Base-by-base conservation (phyloP, 92 coral and sea anemone genomes). In the Siderastrea siderea region DNA sequence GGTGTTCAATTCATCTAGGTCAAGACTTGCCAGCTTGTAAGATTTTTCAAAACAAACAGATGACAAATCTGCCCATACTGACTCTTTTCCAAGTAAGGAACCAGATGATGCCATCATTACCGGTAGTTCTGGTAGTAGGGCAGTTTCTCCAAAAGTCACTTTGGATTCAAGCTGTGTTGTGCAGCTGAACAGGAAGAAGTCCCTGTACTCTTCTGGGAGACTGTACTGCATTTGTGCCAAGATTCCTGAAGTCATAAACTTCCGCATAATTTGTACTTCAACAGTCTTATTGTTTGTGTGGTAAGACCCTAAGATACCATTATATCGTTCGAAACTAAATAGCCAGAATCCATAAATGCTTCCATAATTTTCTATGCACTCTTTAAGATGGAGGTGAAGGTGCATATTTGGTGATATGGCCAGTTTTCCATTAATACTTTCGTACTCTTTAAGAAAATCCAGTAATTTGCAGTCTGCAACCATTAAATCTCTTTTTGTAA, bases 331-430 rank as follows among this genome's bases (percentile, higher is more conserved):
- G 71, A 87, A 91, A 14, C 91, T 78, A 60, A 87, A 91, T 19
- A 85, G 65, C 95, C 92, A 92, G 61, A 92, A 92, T 10, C 88
- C 89, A 44, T 92, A 74, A 46, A 92, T 83, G 62, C 90, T 90
- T 4, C 95, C 95, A 85, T 92, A 83, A 47, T 88, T 88, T n/a
- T 80, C 12, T 0, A 92, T 83, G 51, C 83, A 63, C 1, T 90
- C 89, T 66, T 88, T 91, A 7, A 93, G 63, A 67, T 93, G 96
- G 14, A 82, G 75, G 65, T 93, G 94, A 1, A 93, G 72, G 51
- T 91, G 93, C 92, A 93, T 91, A 55, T 93, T 91, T 1, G 96
- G 96, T 7, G 92, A 44, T 9, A 84, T 82, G 11, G 86, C 58
- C 11, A 58, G 9, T 53, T 90, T 80, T 3, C 96, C 96, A 79